Evolutionary conservation across 2,888 invertebrate species (phyloP), one percentile per base, ranked within the genome.

Genomic region (Cryptocephalus moraei): DNA sequence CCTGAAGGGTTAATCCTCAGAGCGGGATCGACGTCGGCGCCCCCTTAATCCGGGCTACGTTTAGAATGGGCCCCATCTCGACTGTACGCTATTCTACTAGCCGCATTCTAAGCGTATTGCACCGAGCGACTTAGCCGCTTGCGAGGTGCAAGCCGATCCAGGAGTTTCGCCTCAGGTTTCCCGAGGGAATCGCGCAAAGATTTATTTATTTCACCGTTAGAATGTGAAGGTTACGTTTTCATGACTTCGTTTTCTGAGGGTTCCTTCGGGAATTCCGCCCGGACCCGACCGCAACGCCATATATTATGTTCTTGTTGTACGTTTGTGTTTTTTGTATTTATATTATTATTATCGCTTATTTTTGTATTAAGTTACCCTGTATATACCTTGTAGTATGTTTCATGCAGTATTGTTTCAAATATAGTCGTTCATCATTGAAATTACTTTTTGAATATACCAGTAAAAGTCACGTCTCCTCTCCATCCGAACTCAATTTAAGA

Each of bases 241-340:
- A 22, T 22, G 22, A 4, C 6, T 22, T 22, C 22, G 22, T 22
- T 22, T 22, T 22, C 22, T 46, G 50, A 39, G 46, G 49, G 47
- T 49, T 46, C 39, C 38, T 48, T 51, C 47, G 32, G 50, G 47
- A 46, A 48, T 52, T 48, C 46, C 52, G 43, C 22, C 22, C 51
- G 45, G 49, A 57, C 49, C 53, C 50, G 56, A 61, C 58, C 60
- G 60, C 60, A 56, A 61, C 57, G 60, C 60, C 60, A 60, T 58
- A 59, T 61, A 54, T 22, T 22, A n/a, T n/a, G n/a, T n/a, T n/a
- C n/a, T n/a, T n/a, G n/a, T n/a, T n/a, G n/a, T 22, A 6, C 6
- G 22, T 22, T 22, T 22, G 22, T 22, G 22, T 22, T 22, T 22
- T 22, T 22, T 22, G 22, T 22, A 22, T 22, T 22, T 22, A 22